Conservation (phyloP, 64 coral and sea anemone genomes). For the Anthopleura sola region DNA sequence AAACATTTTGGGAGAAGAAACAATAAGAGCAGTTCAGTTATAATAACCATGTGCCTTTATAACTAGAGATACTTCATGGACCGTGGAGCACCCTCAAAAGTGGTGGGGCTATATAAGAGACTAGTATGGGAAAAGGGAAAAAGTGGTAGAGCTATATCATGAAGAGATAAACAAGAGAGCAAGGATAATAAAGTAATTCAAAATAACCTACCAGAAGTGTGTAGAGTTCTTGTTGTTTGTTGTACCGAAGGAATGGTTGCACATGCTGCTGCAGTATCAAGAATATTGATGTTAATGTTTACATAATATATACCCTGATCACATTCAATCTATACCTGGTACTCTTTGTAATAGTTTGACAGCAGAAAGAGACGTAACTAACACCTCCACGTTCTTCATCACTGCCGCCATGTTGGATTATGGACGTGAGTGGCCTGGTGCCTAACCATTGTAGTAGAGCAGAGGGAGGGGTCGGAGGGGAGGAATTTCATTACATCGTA, state of each 20-base stretch:
- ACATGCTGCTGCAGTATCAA: background rate
- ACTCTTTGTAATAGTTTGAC: background rate
- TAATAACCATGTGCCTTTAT: too few relatives aligned
- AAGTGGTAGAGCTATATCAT: too few relatives aligned
- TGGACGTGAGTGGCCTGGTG: background rate
- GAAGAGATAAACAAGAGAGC: background rate
- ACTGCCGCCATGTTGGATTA: background rate
- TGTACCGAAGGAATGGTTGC: background rate
- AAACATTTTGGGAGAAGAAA: too few relatives aligned
- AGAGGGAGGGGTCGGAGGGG: background rate
- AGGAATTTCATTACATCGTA: too few relatives aligned
- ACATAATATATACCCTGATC: background rate
- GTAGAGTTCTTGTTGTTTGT: background rate
- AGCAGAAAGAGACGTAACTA: background rate
- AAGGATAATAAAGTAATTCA: too few relatives aligned
- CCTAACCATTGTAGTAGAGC: background rate
- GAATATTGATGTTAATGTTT: background rate
- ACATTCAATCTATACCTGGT: background rate
- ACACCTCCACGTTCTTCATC: background rate
- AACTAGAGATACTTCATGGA: too few relatives aligned
- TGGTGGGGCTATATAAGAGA: too few relatives aligned
- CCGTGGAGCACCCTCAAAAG: too few relatives aligned
- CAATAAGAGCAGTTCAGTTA: too few relatives aligned
- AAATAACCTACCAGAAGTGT: background rate
- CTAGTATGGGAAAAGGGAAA: too few relatives aligned